Percentiles rank a stretch among this genome's conserved stretches.
Evolutionary conservation across 2,113 vertebrate genomes (phyloP).

Genomic region (Oplegnathus fasciatus): DNA sequence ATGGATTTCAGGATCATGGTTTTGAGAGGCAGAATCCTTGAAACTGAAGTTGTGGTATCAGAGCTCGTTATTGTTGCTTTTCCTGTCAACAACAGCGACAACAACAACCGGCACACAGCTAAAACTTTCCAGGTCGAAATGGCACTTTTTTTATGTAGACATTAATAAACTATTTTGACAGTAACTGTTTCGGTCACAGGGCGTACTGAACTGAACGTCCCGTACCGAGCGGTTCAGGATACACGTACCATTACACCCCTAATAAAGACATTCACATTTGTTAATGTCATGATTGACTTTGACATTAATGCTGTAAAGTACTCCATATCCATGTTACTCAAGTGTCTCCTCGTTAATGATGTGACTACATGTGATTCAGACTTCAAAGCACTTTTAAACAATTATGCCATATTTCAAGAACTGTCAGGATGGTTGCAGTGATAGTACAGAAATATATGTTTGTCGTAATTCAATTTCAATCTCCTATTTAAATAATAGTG

Average conservation of each 20-base stretch:
- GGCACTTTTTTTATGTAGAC: not conserved
- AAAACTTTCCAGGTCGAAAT: not conserved
- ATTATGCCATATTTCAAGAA: slow-evolving; percentile 5
- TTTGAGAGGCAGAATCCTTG: not conserved
- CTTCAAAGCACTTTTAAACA: not conserved
- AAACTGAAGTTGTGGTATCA: not conserved
- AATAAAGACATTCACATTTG: slow-evolving; percentile 30
- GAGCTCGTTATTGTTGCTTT: not conserved
- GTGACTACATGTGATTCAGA: not conserved
- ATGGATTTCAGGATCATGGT: not conserved
- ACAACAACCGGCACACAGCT: not conserved
- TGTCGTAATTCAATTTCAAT: slow-evolving; percentile 27
- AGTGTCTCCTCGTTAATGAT: not conserved
- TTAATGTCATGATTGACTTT: slow-evolving; percentile 21
- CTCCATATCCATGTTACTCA: not conserved
- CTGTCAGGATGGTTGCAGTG: not conserved
- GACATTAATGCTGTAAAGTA: slow-evolving; percentile 10
- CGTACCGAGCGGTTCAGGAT: not conserved
- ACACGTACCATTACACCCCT: not conserved
- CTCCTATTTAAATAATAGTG: slow-evolving; percentile 23
- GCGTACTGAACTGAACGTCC: not conserved
- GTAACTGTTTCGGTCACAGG: not conserved
- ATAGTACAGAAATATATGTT: not conserved
- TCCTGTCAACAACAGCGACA: not conserved
- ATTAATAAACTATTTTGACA: not conserved